These are phyloP conservation scores for Tillus elongatus DNA, from an alignment of 2,888 invertebrate species.

Conservation along the genomic window DNA sequence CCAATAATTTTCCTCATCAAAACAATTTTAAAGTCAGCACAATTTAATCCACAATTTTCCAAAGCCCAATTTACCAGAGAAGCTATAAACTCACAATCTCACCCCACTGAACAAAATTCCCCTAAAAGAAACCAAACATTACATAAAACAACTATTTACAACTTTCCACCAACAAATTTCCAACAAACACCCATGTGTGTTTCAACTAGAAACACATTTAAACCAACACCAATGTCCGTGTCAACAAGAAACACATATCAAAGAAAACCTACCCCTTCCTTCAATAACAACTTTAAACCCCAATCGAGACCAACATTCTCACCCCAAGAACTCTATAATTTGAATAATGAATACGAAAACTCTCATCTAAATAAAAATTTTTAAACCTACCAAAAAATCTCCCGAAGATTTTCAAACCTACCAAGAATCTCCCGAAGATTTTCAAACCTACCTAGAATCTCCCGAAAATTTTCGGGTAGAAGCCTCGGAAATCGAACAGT, in stretches of 20 bases:
- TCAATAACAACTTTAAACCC: too few species aligned
- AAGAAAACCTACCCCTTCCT: background rate
- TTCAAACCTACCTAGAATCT: too few species aligned
- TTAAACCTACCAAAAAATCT: too few species aligned
- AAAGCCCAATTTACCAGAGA: too few species aligned
- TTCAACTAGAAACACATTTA: constrained; percentile 7
- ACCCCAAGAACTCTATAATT: constrained; percentile 9
- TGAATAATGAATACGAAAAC: constrained; percentile 9
- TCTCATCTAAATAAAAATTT: background rate
- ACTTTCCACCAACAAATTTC: background rate
- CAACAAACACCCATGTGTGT: constrained; percentile 8
- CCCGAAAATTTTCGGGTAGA: constrained; percentile 13
- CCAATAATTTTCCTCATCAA: background rate
- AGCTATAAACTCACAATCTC: background rate
- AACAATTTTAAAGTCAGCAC: background rate
- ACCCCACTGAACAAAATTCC: background rate
- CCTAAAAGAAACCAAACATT: background rate
- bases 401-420: too few species aligned
- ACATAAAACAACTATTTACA: background rate
- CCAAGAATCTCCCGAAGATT: too few species aligned
- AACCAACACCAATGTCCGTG: constrained; percentile 12
- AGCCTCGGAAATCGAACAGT: constrained; percentile 12
- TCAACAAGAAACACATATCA: constrained; percentile 6
- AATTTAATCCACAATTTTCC: too few species aligned
- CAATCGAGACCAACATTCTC: constrained; percentile 6